These are phyloP conservation scores for Miltochrista miniata DNA, from an alignment of 2,888 invertebrate genomes.

Conservation along the genomic window DNA sequence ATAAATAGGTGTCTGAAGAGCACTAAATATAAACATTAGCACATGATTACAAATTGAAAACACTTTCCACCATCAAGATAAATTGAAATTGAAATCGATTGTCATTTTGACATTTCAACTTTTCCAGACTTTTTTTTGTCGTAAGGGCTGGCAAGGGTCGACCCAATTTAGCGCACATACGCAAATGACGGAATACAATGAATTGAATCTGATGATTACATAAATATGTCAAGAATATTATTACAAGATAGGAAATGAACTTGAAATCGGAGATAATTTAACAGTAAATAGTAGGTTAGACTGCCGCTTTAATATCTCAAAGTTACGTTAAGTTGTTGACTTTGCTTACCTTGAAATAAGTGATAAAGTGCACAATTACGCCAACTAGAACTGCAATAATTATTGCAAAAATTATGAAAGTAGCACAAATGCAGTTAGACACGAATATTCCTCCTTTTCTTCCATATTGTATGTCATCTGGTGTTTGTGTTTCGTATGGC, in stretches of 20 bases:
- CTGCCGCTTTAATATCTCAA: no score
- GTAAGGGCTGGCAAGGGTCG: conserved; percentile 15
- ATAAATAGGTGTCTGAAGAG: not conserved
- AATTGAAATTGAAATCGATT: conserved; percentile 35
- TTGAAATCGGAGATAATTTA: conserved; percentile 32
- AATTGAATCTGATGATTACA: conserved; percentile 17
- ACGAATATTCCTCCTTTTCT: conserved; percentile 85
- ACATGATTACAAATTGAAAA: not conserved
- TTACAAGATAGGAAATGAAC: conserved; percentile 33
- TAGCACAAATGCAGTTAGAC: conserved; percentile 83
- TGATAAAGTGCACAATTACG: conserved; percentile 72
- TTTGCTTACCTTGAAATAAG: conserved; percentile 65
- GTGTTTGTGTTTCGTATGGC: conserved; percentile 78
- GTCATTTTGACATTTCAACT: conserved; percentile 35
- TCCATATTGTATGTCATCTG: conserved; percentile 82
- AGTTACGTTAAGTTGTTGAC: no score
- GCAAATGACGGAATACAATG: conserved; percentile 7
- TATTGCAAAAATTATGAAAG: conserved; percentile 62
- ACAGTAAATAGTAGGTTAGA: conserved; percentile 19
- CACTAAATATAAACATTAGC: not conserved
- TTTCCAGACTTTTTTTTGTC: conserved; percentile 9
- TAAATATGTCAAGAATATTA: conserved; percentile 14
- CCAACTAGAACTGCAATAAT: conserved; percentile 66
- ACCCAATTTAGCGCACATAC: conserved; percentile 12
- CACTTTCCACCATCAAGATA: conserved; percentile 17